Evolutionary conservation across 92 coral and sea anemone genomes (phyloP).

Genomic region (Bergia sp.): DNA sequence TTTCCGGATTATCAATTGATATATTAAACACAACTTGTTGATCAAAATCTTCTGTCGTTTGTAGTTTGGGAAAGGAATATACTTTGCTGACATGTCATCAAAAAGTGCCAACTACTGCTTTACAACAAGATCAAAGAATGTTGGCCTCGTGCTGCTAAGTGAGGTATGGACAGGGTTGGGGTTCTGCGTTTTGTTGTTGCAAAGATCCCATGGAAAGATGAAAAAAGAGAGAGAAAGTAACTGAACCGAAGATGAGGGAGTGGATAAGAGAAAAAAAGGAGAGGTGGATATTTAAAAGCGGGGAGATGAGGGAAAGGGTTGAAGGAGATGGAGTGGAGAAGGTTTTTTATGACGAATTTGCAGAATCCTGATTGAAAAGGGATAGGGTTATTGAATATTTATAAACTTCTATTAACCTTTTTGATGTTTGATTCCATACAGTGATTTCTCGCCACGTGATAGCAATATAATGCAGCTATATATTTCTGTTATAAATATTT

Average conservation of each 20-base stretch:
- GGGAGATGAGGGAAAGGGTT: neutral
- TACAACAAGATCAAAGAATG: conserved; percentile 82
- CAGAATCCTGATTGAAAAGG: neutral
- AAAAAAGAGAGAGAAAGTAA: neutral
- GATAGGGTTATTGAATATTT: neutral
- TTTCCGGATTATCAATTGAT: too few relatives aligned
- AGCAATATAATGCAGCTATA: too few relatives aligned
- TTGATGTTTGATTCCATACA: too few relatives aligned
- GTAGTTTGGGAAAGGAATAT: conserved; percentile 96
- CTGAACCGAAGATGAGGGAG: neutral
- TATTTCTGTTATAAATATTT: too few relatives aligned
- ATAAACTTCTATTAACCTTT: neutral
- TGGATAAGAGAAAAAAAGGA: neutral
- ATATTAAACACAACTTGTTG: neutral
- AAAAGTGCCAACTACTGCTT: conserved; percentile 97
- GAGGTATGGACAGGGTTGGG: conserved; percentile 62
- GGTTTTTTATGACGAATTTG: neutral
- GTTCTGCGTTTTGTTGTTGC: neutral
- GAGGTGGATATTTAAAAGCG: neutral
- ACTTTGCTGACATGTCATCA: conserved; percentile 98
- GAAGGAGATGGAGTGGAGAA: neutral
- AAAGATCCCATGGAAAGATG: neutral
- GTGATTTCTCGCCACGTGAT: too few relatives aligned
- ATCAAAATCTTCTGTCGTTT: neutral
- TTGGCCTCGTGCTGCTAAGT: conserved; percentile 87